Base-by-base conservation (phyloP, 2,888 invertebrate species). In the Digitonthophagus gazella region DNA sequence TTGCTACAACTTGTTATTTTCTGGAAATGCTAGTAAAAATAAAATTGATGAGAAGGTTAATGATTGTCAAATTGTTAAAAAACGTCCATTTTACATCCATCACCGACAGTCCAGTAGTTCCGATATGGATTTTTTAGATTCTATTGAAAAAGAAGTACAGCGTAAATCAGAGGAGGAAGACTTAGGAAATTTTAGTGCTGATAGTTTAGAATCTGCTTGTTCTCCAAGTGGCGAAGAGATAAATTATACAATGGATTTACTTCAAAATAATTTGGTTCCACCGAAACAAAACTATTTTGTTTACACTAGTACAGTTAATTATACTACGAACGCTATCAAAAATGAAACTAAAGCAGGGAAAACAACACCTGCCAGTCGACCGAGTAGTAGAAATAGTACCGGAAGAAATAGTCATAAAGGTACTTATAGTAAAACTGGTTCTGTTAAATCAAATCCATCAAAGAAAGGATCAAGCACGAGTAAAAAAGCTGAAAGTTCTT, bases 151-250 rank as follows among this genome's bases (percentile, higher is more conserved):
- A 3, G 20, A 6, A 14, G 61, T 16, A 6, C n/a, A n/a, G n/a
- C n/a, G n/a, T n/a, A n/a, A 58, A 18, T 16, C 20, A 1, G 68
- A 68, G 0, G 70, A 70, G 14, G 70, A 70, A 28, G 70, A 70
- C 56, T 14, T 67, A n/a, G 70, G 67, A 1, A 68, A 70, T 58
- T 70, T 70, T 55, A 70, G 70, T 28, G 68, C 70, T 1, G 70
- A 70, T 57, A 70, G 70, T 44, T 68, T 70, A 15, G 70, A 70
- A 63, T 44, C 68, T 11, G 44, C 55, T 8, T 67, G 64, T 3
- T 58, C 28, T 0, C 56, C 58, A 6, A 14, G 28, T 2, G 58
- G 58, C 14, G 55, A 15, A 15, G 15, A 55, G 3, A 44, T 28
- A 8, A 15, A 61, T 61, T 61, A 61, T 61, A 19, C 61, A 8